Conservation (phyloP, 2,888 invertebrate species). For the Cyclophora albipunctata region DNA sequence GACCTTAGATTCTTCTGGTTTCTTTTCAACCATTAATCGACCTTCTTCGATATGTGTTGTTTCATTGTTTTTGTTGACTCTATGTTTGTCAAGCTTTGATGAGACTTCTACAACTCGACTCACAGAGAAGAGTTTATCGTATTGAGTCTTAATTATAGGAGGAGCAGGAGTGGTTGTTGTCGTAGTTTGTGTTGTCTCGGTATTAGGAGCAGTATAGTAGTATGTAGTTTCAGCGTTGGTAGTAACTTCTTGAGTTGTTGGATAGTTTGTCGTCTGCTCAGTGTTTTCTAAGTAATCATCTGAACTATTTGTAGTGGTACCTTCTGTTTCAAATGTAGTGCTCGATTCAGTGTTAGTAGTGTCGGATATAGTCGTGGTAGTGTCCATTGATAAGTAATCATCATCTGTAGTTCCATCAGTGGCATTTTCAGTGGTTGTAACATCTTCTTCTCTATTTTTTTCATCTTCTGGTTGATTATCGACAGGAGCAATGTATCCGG, state of each 20-base stretch:
- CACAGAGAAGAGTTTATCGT: constrained; percentile 79
- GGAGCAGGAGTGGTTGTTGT: constrained; percentile 36
- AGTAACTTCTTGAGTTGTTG: constrained; percentile 39
- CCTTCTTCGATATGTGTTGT: constrained; percentile 70
- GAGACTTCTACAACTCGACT: constrained; percentile 82
- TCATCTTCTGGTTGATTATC: constrained; percentile 14
- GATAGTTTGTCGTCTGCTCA: constrained; percentile 42
- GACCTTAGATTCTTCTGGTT: constrained; percentile 78
- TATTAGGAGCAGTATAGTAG: constrained; percentile 18
- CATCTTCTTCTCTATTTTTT: constrained; percentile 27
- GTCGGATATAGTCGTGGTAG: constrained; percentile 32
- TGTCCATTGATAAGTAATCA: constrained; percentile 54
- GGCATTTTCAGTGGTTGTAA: constrained; percentile 25
- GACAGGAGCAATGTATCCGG: constrained; percentile 45
- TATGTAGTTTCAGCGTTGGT: constrained; percentile 26
- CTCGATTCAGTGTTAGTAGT: constrained; percentile 39
- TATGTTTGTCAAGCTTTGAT: constrained; percentile 77
- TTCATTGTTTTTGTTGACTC: constrained; percentile 72
- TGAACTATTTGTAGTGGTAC: constrained; percentile 40
- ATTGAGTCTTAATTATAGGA: constrained; percentile 62
- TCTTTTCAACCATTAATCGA: constrained; percentile 72
- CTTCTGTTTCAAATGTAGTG: constrained; percentile 39
- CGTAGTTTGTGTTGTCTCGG: constrained; percentile 16
- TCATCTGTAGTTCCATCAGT: constrained; percentile 46
- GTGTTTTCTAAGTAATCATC: constrained; percentile 58